Evolutionary conservation across 1,140 invertebrate genomes (phyloP).

Genomic region (Pogonognathellus flavescens): DNA sequence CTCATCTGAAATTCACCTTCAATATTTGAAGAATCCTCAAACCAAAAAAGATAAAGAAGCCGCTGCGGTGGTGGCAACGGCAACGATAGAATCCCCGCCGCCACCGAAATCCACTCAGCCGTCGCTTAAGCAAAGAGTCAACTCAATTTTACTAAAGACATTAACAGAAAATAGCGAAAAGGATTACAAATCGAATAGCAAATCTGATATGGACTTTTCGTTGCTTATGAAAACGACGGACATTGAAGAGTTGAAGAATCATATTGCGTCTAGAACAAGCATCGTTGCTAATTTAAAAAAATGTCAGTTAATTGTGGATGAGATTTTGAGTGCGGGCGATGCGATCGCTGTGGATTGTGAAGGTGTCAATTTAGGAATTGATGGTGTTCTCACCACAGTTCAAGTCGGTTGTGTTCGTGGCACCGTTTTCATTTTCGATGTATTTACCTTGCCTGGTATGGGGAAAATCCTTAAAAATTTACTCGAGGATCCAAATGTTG

Average conservation of each 20-base stretch:
- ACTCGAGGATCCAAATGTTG: conserved; percentile 83
- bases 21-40: conserved; percentile 60
- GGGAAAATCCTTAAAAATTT: conserved; percentile 81
- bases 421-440: conserved; percentile 81
- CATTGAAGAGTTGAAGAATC: conserved; percentile 81
- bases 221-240: conserved; percentile 53
- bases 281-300: conserved; percentile 84
- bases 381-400: conserved; percentile 83
- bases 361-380: conserved; percentile 89
- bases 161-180: conserved; percentile 90
- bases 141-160: conserved; percentile 88
- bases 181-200: conserved; percentile 70
- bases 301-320: conserved; percentile 80
- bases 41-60: conserved; percentile 68
- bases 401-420: conserved; percentile 80
- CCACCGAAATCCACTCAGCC: conserved; percentile 75
- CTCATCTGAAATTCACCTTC: conserved; percentile 61
- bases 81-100: conserved; percentile 38
- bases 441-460: conserved; percentile 86
- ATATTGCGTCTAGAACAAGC: conserved; percentile 83
- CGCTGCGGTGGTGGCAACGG: conserved; percentile 22
- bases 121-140: conserved; percentile 85
- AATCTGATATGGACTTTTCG: conserved; percentile 68
- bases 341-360: conserved; percentile 88
- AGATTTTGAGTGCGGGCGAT: conserved; percentile 77